Conservation (phyloP, 1,140 invertebrate species). For the Harpegnathos saltator region DNA sequence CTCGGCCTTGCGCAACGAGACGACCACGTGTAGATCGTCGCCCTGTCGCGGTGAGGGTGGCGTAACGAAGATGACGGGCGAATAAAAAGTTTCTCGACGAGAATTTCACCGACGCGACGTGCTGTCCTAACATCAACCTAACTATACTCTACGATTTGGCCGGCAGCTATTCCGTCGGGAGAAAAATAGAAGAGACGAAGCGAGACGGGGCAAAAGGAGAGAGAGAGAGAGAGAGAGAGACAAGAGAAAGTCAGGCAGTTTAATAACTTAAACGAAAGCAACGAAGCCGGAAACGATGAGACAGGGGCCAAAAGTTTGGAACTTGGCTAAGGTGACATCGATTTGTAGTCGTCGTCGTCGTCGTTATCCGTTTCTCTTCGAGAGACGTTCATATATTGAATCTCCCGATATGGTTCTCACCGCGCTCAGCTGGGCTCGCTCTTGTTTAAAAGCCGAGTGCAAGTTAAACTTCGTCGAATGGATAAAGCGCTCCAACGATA, state of each 20-base stretch:
- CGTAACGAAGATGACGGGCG: no score
- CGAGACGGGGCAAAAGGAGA: not conserved
- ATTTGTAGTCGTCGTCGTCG: no score
- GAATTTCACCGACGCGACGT: not conserved
- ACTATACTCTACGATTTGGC: not conserved
- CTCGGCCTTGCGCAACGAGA: no score
- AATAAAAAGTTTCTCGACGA: slow-evolving; percentile 27
- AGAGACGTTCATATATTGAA: slow-evolving; percentile 32
- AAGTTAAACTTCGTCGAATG: slow-evolving; percentile 8
- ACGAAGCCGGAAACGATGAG: not conserved
- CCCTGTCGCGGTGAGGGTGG: no score
- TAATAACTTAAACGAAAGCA: not conserved
- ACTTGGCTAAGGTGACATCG: not conserved
- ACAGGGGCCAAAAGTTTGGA: slow-evolving; percentile 17
- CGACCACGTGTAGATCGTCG: no score
- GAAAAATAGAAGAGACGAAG: no score
- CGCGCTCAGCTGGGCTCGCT: not conserved
- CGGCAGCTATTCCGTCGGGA: not conserved
- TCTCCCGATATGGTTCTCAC: not conserved
- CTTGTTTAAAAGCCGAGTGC: slow-evolving; percentile 39
- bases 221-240: not conserved
- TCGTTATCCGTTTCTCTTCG: no score
- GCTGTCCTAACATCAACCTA: not conserved
- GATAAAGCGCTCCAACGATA: not conserved
- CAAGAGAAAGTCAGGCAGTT: slow-evolving; percentile 1